Conservation (phyloP, 2,888 invertebrate genomes). For the Neoscelio sp. region DNA sequence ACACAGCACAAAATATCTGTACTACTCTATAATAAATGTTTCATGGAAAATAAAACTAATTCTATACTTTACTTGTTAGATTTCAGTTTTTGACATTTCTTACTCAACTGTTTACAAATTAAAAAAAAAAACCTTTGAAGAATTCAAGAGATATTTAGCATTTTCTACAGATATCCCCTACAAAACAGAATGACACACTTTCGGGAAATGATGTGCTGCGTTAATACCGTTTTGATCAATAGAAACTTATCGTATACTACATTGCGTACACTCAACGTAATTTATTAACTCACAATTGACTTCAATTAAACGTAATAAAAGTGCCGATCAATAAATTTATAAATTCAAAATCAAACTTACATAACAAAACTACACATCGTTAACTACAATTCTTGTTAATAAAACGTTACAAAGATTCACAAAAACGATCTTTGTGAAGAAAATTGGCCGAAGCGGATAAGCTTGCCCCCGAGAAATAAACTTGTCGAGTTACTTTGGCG, state of each 20-base stretch:
- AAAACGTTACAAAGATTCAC: constrained; percentile 19
- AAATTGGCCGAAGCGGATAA: not conserved
- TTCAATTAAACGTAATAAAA: constrained; percentile 42
- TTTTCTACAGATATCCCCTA: too few relatives aligned
- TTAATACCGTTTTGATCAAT: constrained; percentile 20
- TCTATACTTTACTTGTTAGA: too few relatives aligned
- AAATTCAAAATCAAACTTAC: constrained; percentile 32
- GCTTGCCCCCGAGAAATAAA: too few relatives aligned
- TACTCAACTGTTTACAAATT: too few relatives aligned
- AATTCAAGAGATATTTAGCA: too few relatives aligned
- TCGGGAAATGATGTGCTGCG: not conserved
- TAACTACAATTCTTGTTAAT: constrained; percentile 30
- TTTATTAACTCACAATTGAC: constrained; percentile 36
- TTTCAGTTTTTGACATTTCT: too few relatives aligned
- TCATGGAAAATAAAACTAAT: not conserved
- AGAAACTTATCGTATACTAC: constrained; percentile 48
- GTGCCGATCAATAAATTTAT: constrained; percentile 30
- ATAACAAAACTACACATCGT: constrained; percentile 47
- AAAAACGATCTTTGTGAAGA: not conserved
- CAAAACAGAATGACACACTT: too few relatives aligned
- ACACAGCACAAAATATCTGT: constrained; percentile 10
- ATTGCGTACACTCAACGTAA: constrained; percentile 37
- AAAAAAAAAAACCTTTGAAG: too few relatives aligned
- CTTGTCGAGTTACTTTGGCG: too few relatives aligned
- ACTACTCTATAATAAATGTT: not conserved